Evolutionary conservation across 2,797 vertebrate genomes (phyloP).

Genomic region (Melanotaenia boesemani): DNA sequence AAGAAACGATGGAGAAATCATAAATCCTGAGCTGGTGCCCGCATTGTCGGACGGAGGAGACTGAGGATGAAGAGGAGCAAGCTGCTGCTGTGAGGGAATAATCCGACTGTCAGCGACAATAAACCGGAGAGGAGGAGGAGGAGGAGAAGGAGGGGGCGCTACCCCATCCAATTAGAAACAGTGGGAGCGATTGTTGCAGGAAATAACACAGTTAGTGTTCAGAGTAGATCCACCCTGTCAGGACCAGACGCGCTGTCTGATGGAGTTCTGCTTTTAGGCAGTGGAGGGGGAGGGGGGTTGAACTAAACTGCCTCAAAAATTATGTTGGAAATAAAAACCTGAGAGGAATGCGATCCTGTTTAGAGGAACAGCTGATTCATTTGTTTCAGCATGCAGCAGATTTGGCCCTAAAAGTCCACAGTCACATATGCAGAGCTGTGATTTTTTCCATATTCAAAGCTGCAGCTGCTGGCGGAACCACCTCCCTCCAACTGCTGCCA

Average conservation of each 20-base stretch:
- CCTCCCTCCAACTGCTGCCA: constrained; percentile 42
- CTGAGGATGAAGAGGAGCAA: constrained; percentile 26
- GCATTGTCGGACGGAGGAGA: constrained; percentile 66
- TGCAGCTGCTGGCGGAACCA: background rate
- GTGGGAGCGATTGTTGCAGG: constrained; percentile 55
- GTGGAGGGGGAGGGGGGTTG: background rate
- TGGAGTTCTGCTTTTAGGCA: background rate
- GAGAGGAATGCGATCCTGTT: background rate
- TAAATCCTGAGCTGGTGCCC: constrained; percentile 69
- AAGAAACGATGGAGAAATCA: constrained; percentile 19
- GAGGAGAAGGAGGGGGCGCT: background rate
- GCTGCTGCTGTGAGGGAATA: constrained; percentile 62
- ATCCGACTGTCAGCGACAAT: constrained; percentile 75
- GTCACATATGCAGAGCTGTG: constrained; percentile 3
- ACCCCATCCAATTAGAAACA: constrained; percentile 68
- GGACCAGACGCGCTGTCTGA: background rate
- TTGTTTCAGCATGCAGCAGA: background rate
- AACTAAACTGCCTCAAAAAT: no score
- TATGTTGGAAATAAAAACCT: no score
- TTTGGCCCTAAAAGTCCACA: background rate
- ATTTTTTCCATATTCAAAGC: constrained; percentile 20
- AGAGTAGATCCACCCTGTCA: background rate
- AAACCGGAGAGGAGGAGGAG: constrained; percentile 38
- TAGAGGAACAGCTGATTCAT: background rate
- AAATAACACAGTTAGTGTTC: constrained; percentile 43